Conservation (phyloP, 2,113 vertebrate species). For the Cyanoliseus patagonus region DNA sequence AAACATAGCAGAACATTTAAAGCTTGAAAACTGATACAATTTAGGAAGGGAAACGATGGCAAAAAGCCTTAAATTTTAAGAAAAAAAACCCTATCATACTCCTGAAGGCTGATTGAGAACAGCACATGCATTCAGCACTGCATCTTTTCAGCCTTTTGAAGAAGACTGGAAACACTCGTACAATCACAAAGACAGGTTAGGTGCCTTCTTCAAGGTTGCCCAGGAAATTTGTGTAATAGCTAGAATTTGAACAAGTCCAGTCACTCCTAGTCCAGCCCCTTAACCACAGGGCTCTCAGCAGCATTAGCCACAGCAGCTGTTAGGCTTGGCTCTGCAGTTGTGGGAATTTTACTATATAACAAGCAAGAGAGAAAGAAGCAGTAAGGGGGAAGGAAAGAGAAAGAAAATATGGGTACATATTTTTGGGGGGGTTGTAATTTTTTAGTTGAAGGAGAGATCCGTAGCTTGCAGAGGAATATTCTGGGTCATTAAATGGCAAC, state of each 20-base stretch:
- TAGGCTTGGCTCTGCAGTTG: not conserved
- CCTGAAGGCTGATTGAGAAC: not conserved
- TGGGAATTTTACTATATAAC: not conserved
- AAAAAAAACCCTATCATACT: fast-evolving
- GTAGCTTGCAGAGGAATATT: not conserved
- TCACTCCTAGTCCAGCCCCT: not conserved
- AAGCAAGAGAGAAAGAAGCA: not conserved
- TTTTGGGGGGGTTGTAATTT: not conserved
- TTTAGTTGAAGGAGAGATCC: not conserved
- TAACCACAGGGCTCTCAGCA: not conserved
- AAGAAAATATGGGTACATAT: not conserved
- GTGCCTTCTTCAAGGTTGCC: not conserved
- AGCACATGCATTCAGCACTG: not conserved
- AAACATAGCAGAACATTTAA: not conserved
- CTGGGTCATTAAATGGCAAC: not conserved
- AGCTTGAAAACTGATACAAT: not conserved
- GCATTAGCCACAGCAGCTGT: not conserved
- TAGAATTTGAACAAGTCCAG: not conserved
- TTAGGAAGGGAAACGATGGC: not conserved
- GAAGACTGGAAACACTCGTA: not conserved
- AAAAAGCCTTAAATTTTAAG: not conserved
- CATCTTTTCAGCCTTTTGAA: not conserved
- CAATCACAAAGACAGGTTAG: not conserved
- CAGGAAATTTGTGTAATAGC: not conserved
- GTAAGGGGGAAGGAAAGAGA: not conserved